Conservation (phyloP, 2,797 vertebrate genomes). For the Pristis pectinata region DNA sequence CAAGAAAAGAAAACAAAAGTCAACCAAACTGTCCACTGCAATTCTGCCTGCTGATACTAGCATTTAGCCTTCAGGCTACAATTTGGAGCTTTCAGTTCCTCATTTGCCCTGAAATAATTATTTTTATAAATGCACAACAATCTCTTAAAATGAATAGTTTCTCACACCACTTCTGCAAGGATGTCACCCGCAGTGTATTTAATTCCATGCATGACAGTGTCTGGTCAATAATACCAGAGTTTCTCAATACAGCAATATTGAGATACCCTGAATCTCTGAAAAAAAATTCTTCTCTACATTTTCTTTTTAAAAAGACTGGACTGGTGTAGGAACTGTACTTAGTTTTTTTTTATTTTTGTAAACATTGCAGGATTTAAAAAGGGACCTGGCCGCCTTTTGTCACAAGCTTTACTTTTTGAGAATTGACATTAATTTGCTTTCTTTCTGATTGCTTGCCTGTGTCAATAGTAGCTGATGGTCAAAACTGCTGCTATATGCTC, state of each 20-base stretch:
- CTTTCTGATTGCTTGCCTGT: no score
- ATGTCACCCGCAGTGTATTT: background rate
- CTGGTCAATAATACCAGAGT: background rate
- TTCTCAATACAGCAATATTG: background rate
- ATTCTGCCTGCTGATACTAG: background rate
- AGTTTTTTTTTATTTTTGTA: constrained; percentile 30
- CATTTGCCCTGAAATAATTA: background rate
- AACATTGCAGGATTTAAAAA: background rate
- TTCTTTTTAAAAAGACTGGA: background rate
- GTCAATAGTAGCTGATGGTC: background rate
- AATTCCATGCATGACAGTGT: background rate
- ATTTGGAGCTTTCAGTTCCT: background rate
- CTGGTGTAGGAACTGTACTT: background rate
- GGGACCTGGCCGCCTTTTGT: background rate
- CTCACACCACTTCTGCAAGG: background rate
- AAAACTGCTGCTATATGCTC: background rate
- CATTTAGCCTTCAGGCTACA: background rate
- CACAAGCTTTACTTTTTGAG: background rate
- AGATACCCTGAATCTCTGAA: background rate
- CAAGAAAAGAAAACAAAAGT: background rate
- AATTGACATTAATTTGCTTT: background rate
- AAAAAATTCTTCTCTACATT: background rate
- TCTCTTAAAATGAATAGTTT: background rate
- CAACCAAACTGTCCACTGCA: no score
- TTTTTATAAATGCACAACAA: background rate